phyloP scores from a whole-genome alignment of 2,797 vertebrate genomes.

The Coracias cyanogaster region DNA sequence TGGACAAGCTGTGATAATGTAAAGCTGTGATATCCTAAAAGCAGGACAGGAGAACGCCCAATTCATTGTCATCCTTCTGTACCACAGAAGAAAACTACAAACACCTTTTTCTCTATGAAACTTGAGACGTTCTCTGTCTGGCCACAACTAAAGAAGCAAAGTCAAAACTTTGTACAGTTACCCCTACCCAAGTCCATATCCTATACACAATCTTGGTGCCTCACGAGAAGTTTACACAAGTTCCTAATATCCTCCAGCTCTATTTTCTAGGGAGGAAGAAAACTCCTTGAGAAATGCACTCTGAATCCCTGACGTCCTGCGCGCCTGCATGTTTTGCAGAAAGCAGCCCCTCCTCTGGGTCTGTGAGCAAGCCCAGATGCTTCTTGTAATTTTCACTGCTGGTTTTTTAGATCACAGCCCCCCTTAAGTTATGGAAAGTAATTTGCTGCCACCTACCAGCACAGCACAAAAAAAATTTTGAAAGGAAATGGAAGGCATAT shows the following conservation, averaged over 20 bases:
- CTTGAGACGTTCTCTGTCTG: background rate
- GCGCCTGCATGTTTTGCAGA: background rate
- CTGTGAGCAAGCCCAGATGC: background rate
- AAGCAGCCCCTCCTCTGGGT: background rate
- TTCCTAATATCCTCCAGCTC: background rate
- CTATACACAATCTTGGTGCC: background rate
- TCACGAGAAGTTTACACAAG: background rate
- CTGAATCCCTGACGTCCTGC: background rate
- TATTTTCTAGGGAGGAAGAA: background rate
- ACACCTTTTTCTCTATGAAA: background rate
- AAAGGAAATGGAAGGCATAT: background rate
- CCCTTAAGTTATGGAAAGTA: background rate
- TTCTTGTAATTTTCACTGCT: constrained; percentile 23
- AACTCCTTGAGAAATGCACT: background rate
- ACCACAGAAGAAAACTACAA: background rate
- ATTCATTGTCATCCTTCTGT: background rate
- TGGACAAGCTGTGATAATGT: background rate
- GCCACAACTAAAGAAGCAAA: background rate
- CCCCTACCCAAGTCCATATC: background rate
- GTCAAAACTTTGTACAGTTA: background rate
- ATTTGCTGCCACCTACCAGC: constrained; percentile 60
- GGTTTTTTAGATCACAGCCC: background rate
- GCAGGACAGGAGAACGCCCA: background rate
- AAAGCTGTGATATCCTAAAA: background rate
- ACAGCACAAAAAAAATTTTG: background rate